Base-by-base conservation (phyloP, 1,140 invertebrate genomes). In the Drosophila obscura region DNA sequence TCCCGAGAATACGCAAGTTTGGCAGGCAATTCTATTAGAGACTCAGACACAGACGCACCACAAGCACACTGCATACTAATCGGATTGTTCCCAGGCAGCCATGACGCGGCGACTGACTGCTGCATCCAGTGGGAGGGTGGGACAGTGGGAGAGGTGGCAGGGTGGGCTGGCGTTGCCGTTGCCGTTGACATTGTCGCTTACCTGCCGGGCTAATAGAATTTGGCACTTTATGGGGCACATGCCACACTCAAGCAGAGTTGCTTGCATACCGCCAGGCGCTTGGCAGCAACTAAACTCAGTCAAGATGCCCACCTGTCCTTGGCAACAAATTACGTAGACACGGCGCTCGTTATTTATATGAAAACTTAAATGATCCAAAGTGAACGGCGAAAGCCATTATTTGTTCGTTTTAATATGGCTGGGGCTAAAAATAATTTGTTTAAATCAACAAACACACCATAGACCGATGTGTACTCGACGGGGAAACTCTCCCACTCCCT, bases 401-500 rank as follows among this genome's bases (percentile, higher is more conserved):
- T 84, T 81, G 53, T 84, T 77, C 82, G 58, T 87, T 81, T 87
- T 87, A 87, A 84, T 84, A 77, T 77, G 77, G 73, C 63, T 46
- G 48, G 11, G 35, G 77, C 82, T 87, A 85, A 80, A 84, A 84
- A 87, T 84, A 85, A 65, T 73, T 82, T 80, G 67, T 74, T 85
- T 80, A 80, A 80, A 66, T 59, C 79, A 82, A 77, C 73, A 82
- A 76, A 78, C 68, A 77, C 41, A 78, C 72, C 45, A 52, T 49
- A 41, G 56, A 62, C 35, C 48, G 53, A 58, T 79, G 55, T 61
- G 64, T 57, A 60, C 56, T 28, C 45, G 43, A 51, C 55, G 44
- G 55, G 43, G 60, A 65, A 65, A 58, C 64, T 68, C 64, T 41
- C 28, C 0, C 31, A 31, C 31, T 8, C 2, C 2, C 28, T 2